Evolutionary conservation across 2,888 invertebrate genomes (phyloP).

Genomic region (Scaptomyza cyrtandrae): DNA sequence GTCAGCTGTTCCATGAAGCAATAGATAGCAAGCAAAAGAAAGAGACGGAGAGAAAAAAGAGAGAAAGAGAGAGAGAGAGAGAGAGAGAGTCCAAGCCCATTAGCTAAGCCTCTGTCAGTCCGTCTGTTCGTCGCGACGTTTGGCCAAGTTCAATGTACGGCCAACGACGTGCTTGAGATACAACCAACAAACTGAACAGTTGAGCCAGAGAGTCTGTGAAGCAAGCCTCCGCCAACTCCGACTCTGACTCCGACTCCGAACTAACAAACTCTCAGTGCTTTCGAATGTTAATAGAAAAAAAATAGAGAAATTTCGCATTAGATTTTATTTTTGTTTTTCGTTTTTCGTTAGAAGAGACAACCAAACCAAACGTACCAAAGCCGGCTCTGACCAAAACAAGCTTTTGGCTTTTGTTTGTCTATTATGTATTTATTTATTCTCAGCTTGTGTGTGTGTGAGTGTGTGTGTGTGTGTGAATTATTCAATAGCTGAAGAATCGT

Average conservation of each 20-base stretch:
- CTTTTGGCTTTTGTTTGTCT: constrained; percentile 33
- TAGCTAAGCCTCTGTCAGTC: constrained; percentile 47
- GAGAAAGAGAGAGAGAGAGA: background rate
- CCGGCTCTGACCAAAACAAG: constrained; percentile 49
- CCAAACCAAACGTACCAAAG: constrained; percentile 4
- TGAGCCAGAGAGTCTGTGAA: constrained; percentile 24
- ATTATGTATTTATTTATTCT: constrained; percentile 10
- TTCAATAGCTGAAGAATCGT: constrained; percentile 48
- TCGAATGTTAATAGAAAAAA: constrained; percentile 63
- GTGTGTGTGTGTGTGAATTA: constrained; percentile 40
- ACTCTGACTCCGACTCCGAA: constrained; percentile 4
- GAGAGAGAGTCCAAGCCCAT: constrained; percentile 34
- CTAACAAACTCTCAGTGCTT: constrained; percentile 13
- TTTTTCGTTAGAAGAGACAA: constrained; percentile 28
- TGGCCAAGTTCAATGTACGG: constrained; percentile 73
- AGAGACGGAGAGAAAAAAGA: background rate
- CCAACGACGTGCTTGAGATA: constrained; percentile 62
- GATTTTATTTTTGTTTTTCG: constrained; percentile 52
- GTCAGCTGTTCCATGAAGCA: constrained; percentile 63
- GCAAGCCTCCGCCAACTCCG: constrained; percentile 26
- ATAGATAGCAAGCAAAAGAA: constrained; percentile 23
- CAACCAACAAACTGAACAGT: constrained; percentile 30
- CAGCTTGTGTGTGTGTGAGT: constrained; percentile 4
- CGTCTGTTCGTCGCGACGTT: constrained; percentile 37
- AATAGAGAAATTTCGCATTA: constrained; percentile 80